phyloP scores from a whole-genome alignment of 1,140 invertebrate genomes.

The Chironomus striatipennis region DNA sequence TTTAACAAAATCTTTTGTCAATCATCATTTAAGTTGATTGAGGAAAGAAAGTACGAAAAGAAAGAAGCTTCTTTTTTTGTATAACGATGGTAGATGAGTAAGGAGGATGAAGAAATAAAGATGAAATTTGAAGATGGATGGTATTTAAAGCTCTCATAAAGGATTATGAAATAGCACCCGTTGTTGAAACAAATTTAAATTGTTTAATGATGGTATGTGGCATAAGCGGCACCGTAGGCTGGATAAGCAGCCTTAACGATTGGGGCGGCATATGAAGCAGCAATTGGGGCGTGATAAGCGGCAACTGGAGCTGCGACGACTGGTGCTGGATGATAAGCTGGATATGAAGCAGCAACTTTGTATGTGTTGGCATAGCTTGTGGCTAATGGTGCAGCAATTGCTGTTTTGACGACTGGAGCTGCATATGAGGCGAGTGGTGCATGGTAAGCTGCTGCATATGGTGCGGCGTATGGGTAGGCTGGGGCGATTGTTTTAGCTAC shows the following conservation, averaged over 20 bases:
- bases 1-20: slow-evolving; percentile 9
- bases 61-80: background rate
- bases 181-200: background rate
- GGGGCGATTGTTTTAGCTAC: slow-evolving; percentile 28
- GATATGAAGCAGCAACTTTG: slow-evolving; percentile 39
- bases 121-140: background rate
- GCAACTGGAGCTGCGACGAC: slow-evolving; percentile 31
- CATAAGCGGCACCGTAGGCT: background rate
- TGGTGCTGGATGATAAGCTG: slow-evolving; percentile 30
- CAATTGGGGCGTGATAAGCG: slow-evolving; percentile 33
- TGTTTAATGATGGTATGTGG: slow-evolving; percentile 17
- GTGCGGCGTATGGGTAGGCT: slow-evolving; percentile 28
- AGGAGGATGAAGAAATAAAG: background rate
- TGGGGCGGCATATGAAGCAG: slow-evolving; percentile 22
- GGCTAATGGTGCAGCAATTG: slow-evolving; percentile 39
- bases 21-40: background rate
- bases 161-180: background rate
- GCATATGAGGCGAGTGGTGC: slow-evolving; percentile 30
- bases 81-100: background rate
- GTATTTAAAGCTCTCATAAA: background rate
- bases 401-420: slow-evolving; percentile 38
- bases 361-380: slow-evolving; percentile 52
- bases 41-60: too few relatives aligned
- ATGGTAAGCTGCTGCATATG: slow-evolving; percentile 31
- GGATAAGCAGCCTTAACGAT: background rate